Percentiles rank a stretch among this genome's conserved stretches.
These are phyloP conservation scores for Halichoeres trimaculatus DNA, from an alignment of 2,113 vertebrate genomes.

Conservation along the genomic window DNA sequence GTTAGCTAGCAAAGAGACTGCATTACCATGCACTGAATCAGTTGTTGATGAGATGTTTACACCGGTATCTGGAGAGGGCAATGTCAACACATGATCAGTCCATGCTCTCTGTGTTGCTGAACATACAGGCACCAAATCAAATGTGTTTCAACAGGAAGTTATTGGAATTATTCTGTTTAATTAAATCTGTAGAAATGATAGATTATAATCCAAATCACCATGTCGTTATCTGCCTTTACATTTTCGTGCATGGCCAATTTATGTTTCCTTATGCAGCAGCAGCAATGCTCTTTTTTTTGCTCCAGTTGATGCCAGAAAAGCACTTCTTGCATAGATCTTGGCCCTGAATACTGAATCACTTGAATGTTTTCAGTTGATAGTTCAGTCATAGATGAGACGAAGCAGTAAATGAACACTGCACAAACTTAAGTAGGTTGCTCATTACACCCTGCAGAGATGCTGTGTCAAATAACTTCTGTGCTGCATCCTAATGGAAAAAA, in stretches of 20 bases:
- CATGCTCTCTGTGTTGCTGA: neutral
- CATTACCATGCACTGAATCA: slow-evolving; percentile 4
- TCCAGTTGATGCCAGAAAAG: neutral
- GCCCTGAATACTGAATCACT: slow-evolving; percentile 6
- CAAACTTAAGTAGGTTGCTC: slow-evolving; percentile 31
- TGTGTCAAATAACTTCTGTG: slow-evolving; percentile 17
- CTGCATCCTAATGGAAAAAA: slow-evolving; percentile 17
- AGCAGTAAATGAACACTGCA: slow-evolving; percentile 25
- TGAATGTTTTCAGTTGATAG: slow-evolving; percentile 14
- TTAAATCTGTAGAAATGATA: neutral
- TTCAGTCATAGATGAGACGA: slow-evolving; percentile 15
- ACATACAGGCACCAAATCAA: slow-evolving; percentile 8
- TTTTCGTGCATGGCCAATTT: neutral
- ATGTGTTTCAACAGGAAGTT: neutral
- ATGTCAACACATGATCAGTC: neutral
- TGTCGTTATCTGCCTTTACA: neutral
- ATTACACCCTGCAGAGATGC: slow-evolving; percentile 6
- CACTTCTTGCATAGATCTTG: neutral
- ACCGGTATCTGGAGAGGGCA: neutral
- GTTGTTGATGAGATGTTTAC: slow-evolving; percentile 28
- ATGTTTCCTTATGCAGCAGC: slow-evolving; percentile 1
- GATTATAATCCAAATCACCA: neutral
- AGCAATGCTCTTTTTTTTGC: neutral
- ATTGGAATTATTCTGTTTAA: neutral
- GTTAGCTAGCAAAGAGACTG: slow-evolving; percentile 20